These are phyloP conservation scores for Troides oblongomaculatus DNA, from an alignment of 2,888 invertebrate species.

Conservation along the genomic window DNA sequence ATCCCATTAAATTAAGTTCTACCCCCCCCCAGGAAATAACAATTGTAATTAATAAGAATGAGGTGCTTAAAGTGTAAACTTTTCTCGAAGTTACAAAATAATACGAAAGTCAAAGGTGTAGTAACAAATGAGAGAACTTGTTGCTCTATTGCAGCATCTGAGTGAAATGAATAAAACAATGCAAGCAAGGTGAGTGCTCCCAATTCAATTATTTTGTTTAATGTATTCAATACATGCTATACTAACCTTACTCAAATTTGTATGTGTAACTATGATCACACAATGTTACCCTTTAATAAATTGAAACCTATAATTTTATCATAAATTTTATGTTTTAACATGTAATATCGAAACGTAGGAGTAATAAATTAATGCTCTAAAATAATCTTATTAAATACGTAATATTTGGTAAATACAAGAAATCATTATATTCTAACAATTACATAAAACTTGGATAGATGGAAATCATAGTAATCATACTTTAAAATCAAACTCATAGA, in stretches of 20 bases:
- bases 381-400: too few relatives aligned
- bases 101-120: background rate
- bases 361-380: too few relatives aligned
- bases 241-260: constrained; percentile 15
- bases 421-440: too few relatives aligned
- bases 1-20: too few relatives aligned
- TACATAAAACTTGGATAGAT: too few relatives aligned
- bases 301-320: background rate
- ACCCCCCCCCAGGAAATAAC: too few relatives aligned
- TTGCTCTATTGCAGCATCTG: constrained; percentile 34
- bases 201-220: constrained; percentile 29
- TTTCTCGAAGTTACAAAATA: background rate
- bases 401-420: too few relatives aligned
- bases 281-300: background rate
- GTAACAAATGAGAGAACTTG: constrained; percentile 9
- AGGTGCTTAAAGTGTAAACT: background rate
- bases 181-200: constrained; percentile 41
- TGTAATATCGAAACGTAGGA: too few relatives aligned
- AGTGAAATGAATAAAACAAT: constrained; percentile 43
- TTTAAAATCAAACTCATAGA: too few relatives aligned
- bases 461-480: too few relatives aligned
- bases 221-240: constrained; percentile 14
- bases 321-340: too few relatives aligned
- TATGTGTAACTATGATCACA: background rate
- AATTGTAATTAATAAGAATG: too few relatives aligned